These are phyloP conservation scores for Eubasilissa splendida DNA, from an alignment of 2,888 invertebrate genomes.

Conservation along the genomic window DNA sequence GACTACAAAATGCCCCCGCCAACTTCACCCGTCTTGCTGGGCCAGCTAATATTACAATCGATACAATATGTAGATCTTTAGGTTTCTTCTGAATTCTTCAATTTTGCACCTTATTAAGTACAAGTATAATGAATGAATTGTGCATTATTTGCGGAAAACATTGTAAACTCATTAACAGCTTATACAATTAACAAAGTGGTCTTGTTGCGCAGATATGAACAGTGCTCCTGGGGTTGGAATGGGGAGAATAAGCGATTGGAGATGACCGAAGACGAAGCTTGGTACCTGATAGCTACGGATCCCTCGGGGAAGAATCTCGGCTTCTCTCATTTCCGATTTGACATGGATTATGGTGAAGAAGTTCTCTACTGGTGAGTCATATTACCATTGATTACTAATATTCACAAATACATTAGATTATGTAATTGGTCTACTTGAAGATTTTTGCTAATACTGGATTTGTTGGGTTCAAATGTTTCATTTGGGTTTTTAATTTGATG, in stretches of 20 bases:
- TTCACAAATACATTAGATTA: not conserved
- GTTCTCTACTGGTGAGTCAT: constrained; percentile 83
- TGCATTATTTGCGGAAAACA: not conserved
- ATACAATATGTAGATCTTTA: too few species aligned
- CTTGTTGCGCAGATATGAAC: constrained; percentile 72
- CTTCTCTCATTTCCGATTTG: constrained; percentile 88
- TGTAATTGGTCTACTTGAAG: not conserved
- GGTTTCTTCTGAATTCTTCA: too few species aligned
- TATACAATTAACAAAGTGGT: too few species aligned
- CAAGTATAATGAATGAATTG: not conserved
- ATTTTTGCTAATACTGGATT: constrained; percentile 21
- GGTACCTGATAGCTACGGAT: constrained; percentile 80
- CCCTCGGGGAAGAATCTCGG: constrained; percentile 74
- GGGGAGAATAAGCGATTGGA: constrained; percentile 81
- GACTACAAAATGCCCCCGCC: too few species aligned
- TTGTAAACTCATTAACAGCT: not conserved
- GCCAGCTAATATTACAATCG: too few species aligned
- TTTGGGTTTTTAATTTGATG: constrained; percentile 12
- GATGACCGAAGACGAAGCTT: constrained; percentile 81
- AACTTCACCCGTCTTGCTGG: too few species aligned
- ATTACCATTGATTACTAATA: not conserved
- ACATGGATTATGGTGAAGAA: constrained; percentile 83
- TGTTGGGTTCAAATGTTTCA: constrained; percentile 22
- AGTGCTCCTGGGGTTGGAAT: constrained; percentile 89
- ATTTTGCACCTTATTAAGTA: too few species aligned